A percentile compares a stretch with the other conserved stretches of the same genome.
phyloP scores from a whole-genome alignment of 1,140 invertebrate genomes.

The Drosophila prosaltans region DNA sequence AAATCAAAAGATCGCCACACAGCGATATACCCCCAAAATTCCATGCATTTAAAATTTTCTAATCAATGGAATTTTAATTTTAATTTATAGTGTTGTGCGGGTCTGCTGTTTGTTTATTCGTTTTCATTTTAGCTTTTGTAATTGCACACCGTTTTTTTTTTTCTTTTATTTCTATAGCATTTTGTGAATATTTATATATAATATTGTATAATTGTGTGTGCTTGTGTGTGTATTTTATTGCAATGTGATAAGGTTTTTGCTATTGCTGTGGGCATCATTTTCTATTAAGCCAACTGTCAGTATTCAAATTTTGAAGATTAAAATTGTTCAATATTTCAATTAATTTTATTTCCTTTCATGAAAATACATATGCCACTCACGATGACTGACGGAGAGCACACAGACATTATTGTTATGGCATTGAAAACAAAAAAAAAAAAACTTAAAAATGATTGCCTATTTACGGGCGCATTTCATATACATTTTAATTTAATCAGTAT shows the following conservation, averaged over 20 bases:
- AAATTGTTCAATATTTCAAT: slow-evolving; percentile 51
- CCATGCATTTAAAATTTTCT: slow-evolving; percentile 83
- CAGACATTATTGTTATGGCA: slow-evolving; percentile 18
- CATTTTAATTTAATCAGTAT: slow-evolving; percentile 59
- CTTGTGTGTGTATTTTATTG: background rate
- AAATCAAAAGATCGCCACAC: slow-evolving; percentile 77
- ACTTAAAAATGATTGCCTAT: slow-evolving; percentile 34
- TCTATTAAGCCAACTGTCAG: background rate
- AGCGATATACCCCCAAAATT: slow-evolving; percentile 69
- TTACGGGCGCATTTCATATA: slow-evolving; percentile 41
- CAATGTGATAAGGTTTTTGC: slow-evolving; percentile 12
- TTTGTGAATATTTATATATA: slow-evolving; percentile 6
- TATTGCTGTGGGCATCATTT: background rate
- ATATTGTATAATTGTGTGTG: slow-evolving; percentile 14
- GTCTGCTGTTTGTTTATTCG: background rate
- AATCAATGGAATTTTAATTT: slow-evolving; percentile 83
- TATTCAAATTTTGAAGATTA: slow-evolving; percentile 30
- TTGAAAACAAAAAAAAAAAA: too few species aligned
- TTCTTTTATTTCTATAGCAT: background rate
- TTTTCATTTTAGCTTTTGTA: slow-evolving; percentile 8
- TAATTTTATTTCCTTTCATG: slow-evolving; percentile 45
- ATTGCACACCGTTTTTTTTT: background rate
- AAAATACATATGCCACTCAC: slow-evolving; percentile 51
- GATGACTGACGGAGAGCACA: background rate
- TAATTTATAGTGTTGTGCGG: slow-evolving; percentile 45